phyloP scores from a whole-genome alignment of 2,888 invertebrate species.

The Balanococcus diminutus region DNA sequence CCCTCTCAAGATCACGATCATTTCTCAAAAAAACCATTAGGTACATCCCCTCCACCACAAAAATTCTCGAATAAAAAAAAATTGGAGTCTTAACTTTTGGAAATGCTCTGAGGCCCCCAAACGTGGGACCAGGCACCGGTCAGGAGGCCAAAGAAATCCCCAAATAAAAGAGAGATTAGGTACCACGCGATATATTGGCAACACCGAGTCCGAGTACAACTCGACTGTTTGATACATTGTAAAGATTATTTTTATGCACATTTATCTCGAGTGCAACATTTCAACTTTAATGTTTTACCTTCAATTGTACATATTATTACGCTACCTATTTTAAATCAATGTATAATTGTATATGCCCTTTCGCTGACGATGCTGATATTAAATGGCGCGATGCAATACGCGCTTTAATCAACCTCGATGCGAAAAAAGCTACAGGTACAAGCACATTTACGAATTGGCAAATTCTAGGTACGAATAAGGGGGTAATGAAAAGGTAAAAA shows the following conservation, averaged over 20 bases:
- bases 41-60: too few species aligned
- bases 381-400: neutral
- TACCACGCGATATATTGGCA: too few species aligned
- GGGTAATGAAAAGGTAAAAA: neutral
- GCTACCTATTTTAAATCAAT: neutral
- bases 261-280: slow-evolving; percentile 16
- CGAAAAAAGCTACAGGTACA: neutral
- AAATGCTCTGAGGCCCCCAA: too few species aligned
- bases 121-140: too few species aligned
- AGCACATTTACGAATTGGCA: neutral
- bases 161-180: too few species aligned
- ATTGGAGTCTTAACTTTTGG: too few species aligned
- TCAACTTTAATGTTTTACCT: slow-evolving; percentile 11
- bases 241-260: neutral
- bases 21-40: too few species aligned
- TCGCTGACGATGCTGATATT: neutral
- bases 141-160: too few species aligned
- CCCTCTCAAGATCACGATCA: too few species aligned
- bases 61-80: too few species aligned
- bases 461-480: neutral
- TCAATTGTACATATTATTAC: neutral
- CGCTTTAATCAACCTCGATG: neutral
- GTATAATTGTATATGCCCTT: neutral
- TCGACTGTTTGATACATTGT: neutral
- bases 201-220: too few species aligned